A percentile compares a stretch with the other conserved stretches of the same genome.
Conservation (phyloP, 2,797 vertebrate genomes). For the Tenualosa ilisha region DNA sequence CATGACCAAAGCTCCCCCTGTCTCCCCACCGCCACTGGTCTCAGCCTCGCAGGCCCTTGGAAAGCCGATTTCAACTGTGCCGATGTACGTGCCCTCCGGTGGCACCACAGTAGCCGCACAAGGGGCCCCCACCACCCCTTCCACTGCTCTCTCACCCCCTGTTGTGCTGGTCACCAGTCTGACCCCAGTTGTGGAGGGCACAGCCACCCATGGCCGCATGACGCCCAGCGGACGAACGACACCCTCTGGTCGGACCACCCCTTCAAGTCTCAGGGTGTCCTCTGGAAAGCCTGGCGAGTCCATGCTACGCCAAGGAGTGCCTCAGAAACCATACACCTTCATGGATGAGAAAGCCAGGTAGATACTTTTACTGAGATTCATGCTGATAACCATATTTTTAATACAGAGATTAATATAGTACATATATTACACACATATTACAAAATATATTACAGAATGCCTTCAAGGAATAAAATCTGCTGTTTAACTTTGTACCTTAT, state of each 20-base stretch:
- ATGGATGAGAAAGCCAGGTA: slow-evolving; percentile 98
- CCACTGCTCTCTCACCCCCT: slow-evolving; percentile 57
- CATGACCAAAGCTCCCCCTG: slow-evolving; percentile 57
- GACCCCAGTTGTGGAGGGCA: slow-evolving; percentile 73
- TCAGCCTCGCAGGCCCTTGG: slow-evolving; percentile 66
- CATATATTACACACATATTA: too few relatives aligned
- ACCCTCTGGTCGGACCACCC: slow-evolving; percentile 70
- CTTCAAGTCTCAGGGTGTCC: slow-evolving; percentile 74
- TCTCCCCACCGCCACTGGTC: slow-evolving; percentile 58
- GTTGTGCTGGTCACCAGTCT: slow-evolving; percentile 77
- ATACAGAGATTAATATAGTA: not conserved
- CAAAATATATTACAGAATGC: not conserved
- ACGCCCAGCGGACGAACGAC: slow-evolving; percentile 68
- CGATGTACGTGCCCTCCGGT: slow-evolving; percentile 70
- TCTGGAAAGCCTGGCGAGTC: slow-evolving; percentile 72
- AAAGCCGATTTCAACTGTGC: slow-evolving; percentile 79
- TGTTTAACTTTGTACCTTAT: not conserved
- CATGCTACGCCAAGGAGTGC: slow-evolving; percentile 86
- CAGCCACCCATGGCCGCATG: slow-evolving; percentile 52
- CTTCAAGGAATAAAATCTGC: not conserved
- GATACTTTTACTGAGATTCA: slow-evolving; percentile 29
- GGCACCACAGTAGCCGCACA: slow-evolving; percentile 53
- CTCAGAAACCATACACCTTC: slow-evolving; percentile 98
- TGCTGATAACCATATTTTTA: not conserved
- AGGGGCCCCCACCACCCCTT: slow-evolving; percentile 51